Base-by-base conservation (phyloP, 2,113 vertebrate genomes). In the Clarias batrachus region DNA sequence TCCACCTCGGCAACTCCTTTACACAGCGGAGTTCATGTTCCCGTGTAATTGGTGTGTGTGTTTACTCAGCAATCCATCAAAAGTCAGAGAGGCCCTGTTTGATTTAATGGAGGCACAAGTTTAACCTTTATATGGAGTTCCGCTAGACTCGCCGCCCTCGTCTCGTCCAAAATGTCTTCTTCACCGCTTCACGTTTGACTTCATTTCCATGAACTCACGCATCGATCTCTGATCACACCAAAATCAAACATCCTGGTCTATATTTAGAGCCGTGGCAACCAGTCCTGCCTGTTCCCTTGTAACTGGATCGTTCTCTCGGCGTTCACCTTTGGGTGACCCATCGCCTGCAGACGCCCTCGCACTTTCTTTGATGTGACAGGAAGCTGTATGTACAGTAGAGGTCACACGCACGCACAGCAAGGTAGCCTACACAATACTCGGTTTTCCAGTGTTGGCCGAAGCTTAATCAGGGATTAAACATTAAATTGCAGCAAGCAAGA, bases 371-470 rank as follows among this genome's bases (percentile, higher is more conserved):
- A 94, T 93, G 88, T 74, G 17, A 59, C 30, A 74, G 76, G 74
- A 77, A 73, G 89, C 89, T 92, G 89, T 90, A 90, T 92, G 92
- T 94, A 95, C 94, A 95, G 94, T 95, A 94, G 92, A 92, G 94
- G 93, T 94, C 94, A 93, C 91, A 88, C 92, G 92, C 68, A 81
- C 27, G 83, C 59, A 48, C 80, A 54, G 14, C 59, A 86, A 82
- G 60, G 87, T 90, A 89, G 90, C 87, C 88, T 91, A 93, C 89
- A 95, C 94, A 95, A 96, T 93, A 91, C 92, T 73, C 82, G 27
- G 10, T 86, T 90, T 88, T 89, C 89, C 85, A 8, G 30, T 92
- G 92, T 93, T 93, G 94, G 94, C 92, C 93, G 92, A 93, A 87
- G 89, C 89, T 88, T 89, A 80, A 91, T 90, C 90, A 84, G 88